phyloP scores from a whole-genome alignment of 2,797 vertebrate genomes.

The Limnodromus scolopaceus region DNA sequence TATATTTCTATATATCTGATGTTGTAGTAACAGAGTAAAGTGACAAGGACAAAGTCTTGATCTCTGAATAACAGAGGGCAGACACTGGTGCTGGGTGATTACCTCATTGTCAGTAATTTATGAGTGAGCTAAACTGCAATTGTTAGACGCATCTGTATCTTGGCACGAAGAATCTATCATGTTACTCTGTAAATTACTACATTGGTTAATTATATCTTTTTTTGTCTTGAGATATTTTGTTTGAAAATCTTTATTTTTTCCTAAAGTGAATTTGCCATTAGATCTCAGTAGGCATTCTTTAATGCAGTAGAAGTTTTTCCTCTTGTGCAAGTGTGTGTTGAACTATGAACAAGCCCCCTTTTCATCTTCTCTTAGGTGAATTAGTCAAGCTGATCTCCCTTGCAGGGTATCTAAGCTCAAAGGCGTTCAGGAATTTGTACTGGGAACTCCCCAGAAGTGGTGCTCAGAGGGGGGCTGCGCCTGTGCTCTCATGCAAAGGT shows the following conservation, averaged over 20 bases:
- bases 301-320: background rate
- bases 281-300: background rate
- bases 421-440: background rate
- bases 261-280: background rate
- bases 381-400: background rate
- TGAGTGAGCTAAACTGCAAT: background rate
- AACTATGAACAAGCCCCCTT: background rate
- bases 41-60: background rate
- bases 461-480: background rate
- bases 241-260: background rate
- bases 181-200: background rate
- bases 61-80: background rate
- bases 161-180: background rate
- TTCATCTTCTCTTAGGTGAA: background rate
- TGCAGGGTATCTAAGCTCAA: background rate
- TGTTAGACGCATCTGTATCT: background rate
- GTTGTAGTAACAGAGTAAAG: background rate
- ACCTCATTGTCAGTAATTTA: conserved; percentile 36
- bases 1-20: background rate
- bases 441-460: background rate
- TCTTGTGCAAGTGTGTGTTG: background rate
- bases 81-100: background rate
- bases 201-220: background rate
- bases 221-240: background rate
- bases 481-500: background rate